A percentile compares a stretch with the other conserved stretches of the same genome.
Evolutionary conservation across 2,113 vertebrate species (phyloP).

Genomic region (Cricetomys ansorgei): DNA sequence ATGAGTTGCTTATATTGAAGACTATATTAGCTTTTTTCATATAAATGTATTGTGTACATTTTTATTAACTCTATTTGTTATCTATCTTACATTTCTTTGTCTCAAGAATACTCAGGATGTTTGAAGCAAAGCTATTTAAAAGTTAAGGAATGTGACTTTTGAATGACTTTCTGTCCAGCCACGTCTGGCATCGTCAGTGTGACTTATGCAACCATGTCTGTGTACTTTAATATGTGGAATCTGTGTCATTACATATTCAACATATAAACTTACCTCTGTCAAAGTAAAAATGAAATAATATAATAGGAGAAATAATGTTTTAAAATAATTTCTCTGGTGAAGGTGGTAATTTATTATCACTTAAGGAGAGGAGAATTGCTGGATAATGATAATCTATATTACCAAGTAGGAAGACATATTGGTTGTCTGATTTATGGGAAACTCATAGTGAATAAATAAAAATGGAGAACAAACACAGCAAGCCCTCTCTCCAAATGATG

Average conservation of each 20-base stretch:
- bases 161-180: background rate
- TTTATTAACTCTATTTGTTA: slow-evolving; percentile 33
- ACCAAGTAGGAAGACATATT: background rate
- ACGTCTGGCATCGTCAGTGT: background rate
- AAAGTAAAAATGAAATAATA: slow-evolving; percentile 2
- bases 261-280: background rate
- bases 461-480: background rate
- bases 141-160: background rate
- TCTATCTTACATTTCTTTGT: slow-evolving; percentile 36
- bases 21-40: slow-evolving; percentile 59
- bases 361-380: background rate
- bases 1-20: slow-evolving; percentile 50
- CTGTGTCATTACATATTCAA: background rate
- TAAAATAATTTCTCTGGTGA: background rate
- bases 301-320: background rate
- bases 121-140: background rate
- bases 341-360: background rate
- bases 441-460: background rate
- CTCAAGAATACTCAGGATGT: background rate
- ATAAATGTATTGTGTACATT: slow-evolving; percentile 36
- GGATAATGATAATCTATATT: background rate
- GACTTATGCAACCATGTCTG: background rate
- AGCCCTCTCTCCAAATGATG: background rate
- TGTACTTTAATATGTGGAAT: background rate
- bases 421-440: background rate